Evolutionary conservation across 2,888 invertebrate genomes (phyloP), one percentile per base, ranked within the genome.

Genomic region (Synergus japonicus): DNA sequence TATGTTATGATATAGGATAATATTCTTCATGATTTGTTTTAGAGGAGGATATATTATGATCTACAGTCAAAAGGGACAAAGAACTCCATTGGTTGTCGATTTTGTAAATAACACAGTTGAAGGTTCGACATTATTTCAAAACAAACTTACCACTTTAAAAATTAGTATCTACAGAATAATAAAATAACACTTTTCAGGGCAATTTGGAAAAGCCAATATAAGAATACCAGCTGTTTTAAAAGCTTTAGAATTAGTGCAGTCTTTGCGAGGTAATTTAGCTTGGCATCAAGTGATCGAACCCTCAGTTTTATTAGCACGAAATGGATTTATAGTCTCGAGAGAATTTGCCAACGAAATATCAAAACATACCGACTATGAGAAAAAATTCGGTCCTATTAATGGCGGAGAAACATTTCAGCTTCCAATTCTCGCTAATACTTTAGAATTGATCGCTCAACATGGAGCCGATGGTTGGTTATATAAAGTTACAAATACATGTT

Each of bases 21-120:
- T 60, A 37, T 66, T 78, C 13, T 15, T 46, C 18, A 77, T 49
- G 4, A 49, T 44, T 69, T 15, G 22, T 78, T 93, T 60, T 91
- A 97, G 97, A 83, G 96, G 96, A 86, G 97, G 96, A 2, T 94
- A 95, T 76, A 92, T 96, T 89, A 90, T 97, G 87, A 93, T 96
- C 87, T 96, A 96, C 93, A 95, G 95, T 91, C 96, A 96, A 90
- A 93, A 94, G 81, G 93, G 92, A 82, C 90, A 93, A 90, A 92
- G 90, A 60, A 87, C 90, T 66, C 94, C 96, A 7, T 90, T 93
- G 78, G 92, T 95, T 65, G 93, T 95, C 79, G 94, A 95, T 91
- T 95, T 95, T 89, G 91, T 91, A 64, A 88, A 81, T 66, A 89
- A 91, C 78, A 90, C 90, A 5, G 76, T 87, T 18, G 78, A 87